A percentile compares a stretch with the other conserved stretches of the same genome.
Conservation (phyloP, 2,113 vertebrate genomes). For the Solea solea region DNA sequence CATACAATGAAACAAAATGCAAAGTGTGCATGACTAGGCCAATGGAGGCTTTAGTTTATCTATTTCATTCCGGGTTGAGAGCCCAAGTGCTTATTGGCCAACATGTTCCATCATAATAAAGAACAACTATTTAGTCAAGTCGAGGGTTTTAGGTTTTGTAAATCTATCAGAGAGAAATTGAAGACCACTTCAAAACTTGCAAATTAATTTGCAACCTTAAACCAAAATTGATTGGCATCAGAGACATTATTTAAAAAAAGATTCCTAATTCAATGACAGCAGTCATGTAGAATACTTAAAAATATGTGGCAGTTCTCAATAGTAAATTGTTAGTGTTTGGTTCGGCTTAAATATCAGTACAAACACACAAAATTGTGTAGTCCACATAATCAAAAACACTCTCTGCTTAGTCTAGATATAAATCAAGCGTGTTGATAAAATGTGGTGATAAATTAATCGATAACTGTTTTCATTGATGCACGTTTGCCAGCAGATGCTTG, state of each 20-base stretch:
- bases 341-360: too few species aligned
- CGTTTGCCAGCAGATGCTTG: neutral
- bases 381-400: too few species aligned
- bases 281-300: neutral
- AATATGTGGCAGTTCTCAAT: neutral
- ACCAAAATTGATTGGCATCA: conserved; percentile 14
- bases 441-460: too few species aligned
- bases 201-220: conserved; percentile 10
- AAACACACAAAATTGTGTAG: too few species aligned
- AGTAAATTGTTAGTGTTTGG: neutral
- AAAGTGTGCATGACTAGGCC: conserved; percentile 71
- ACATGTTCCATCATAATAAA: conserved; percentile 48
- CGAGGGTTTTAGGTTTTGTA: conserved; percentile 64
- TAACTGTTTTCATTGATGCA: too few species aligned
- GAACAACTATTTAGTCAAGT: conserved; percentile 66
- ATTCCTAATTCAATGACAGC: too few species aligned
- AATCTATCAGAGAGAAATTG: conserved; percentile 54
- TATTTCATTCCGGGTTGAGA: conserved; percentile 56
- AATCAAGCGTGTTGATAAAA: too few species aligned
- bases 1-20: conserved; percentile 77
- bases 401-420: too few species aligned
- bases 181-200: conserved; percentile 36
- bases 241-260: neutral
- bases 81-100: conserved; percentile 53
- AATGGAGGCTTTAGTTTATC: conserved; percentile 52